phyloP scores from a whole-genome alignment of 1,140 invertebrate genomes.

The Radopholus similis region DNA sequence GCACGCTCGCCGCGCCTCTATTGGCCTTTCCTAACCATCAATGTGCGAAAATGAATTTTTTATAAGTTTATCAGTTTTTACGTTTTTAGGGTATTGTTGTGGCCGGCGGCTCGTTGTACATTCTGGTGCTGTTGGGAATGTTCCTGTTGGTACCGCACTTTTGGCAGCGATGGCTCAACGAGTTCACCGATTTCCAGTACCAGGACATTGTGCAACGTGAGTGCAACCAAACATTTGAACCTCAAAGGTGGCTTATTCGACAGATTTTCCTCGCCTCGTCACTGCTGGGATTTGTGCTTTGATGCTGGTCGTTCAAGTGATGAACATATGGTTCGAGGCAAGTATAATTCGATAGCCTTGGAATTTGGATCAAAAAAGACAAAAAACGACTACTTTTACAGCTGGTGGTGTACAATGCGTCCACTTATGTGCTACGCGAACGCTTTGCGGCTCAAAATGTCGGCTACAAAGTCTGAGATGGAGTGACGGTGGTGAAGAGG shows the following conservation, averaged over 20 bases:
- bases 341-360: too few species aligned
- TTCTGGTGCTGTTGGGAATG: conserved; percentile 2
- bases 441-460: background rate
- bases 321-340: conserved; percentile 23
- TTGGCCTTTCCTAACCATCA: conserved; percentile 11
- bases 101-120: conserved; percentile 3
- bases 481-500: background rate
- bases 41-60: background rate
- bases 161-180: conserved; percentile 10
- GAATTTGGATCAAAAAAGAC: too few species aligned
- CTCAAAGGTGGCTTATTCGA: background rate
- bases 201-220: background rate
- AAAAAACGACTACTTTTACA: too few species aligned
- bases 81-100: conserved; percentile 4
- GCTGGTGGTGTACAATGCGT: conserved; percentile 11
- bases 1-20: background rate
- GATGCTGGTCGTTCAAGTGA: conserved; percentile 8
- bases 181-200: background rate
- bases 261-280: conserved; percentile 7
- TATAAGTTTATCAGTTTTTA: background rate
- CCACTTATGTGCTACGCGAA: conserved; percentile 3
- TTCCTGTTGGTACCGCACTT: conserved; percentile 8
- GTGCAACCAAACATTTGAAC: background rate
- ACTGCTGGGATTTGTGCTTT: background rate
- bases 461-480: background rate